A percentile compares a stretch with the other conserved stretches of the same genome.
Conservation (phyloP, 2,113 vertebrate genomes). For the Zeus faber region DNA sequence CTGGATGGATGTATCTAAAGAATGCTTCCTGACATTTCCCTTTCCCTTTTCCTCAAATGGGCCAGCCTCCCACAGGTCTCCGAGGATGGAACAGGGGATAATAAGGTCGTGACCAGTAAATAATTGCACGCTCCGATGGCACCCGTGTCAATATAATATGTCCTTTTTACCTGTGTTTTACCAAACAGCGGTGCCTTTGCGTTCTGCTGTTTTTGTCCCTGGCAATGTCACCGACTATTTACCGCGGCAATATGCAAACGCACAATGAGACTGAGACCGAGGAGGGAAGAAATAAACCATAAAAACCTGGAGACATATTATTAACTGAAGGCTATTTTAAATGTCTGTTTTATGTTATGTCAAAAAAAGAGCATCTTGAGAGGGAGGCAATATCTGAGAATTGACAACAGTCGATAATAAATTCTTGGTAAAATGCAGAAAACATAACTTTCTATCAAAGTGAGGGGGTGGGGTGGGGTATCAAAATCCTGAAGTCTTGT, state of each 20-base stretch:
- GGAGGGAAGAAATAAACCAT: neutral
- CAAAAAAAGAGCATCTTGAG: too few relatives aligned
- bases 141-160: slow-evolving; percentile 80
- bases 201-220: slow-evolving; percentile 14
- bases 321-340: slow-evolving; percentile 1
- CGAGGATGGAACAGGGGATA: slow-evolving; percentile 81
- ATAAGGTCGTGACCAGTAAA: slow-evolving; percentile 86
- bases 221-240: slow-evolving; percentile 49
- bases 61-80: slow-evolving; percentile 75
- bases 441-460: too few relatives aligned
- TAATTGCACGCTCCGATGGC: slow-evolving; percentile 79
- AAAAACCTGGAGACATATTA: too few relatives aligned
- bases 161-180: slow-evolving; percentile 77
- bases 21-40: slow-evolving; percentile 80
- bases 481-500: too few relatives aligned
- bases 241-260: neutral
- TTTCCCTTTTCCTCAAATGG: slow-evolving; percentile 56
- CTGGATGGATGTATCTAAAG: slow-evolving; percentile 69
- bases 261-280: neutral
- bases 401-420: too few relatives aligned
- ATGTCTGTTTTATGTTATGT: too few relatives aligned
- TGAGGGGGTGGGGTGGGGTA: too few relatives aligned
- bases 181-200: slow-evolving; percentile 62
- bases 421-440: too few relatives aligned
- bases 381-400: too few relatives aligned